Base-by-base conservation (phyloP, 2,888 invertebrate species). In the Thalpophila matura region DNA sequence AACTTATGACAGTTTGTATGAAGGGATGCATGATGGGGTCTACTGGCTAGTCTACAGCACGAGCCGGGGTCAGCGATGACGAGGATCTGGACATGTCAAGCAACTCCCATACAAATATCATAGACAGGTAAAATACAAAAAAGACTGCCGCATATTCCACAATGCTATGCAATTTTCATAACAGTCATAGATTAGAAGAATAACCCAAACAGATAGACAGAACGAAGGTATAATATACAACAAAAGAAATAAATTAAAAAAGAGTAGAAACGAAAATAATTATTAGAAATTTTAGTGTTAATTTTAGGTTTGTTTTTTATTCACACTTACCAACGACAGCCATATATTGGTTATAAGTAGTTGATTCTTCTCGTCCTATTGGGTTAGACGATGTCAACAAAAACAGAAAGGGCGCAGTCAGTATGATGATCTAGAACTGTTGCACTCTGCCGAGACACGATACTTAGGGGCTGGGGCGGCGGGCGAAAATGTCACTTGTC, bases 361-460 rank as follows among this genome's bases (percentile, higher is more conserved):
- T 97, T 98, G 98, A 96, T 98, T 98, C 97, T 98, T 98, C 97
- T 98, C 98, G 97, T 98, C 98, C 98, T 98, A 97, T 96, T 93
- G 94, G 94, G 96, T 96, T 96, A 96, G 94, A 95, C 92, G 94
- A 92, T 93, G 95, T 94, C 96, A 96, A 96, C 96, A 96, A 96
- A 96, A 96, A 96, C 96, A 96, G 96, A 96, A 95, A 94, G 94
- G 93, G 86, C 94, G 93, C 92, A 95, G 92, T 95, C 94, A 95
- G 94, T 95, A 92, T 87, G 89, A 89, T 91, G 83, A 89, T 91
- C 91, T 92, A 94, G 86, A 74, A 88, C 88, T 87, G 84, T 86
- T 86, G 84, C 89, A 90, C 90, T 90, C 88, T 88, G 88, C 85
- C 82, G 89, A 82, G 84, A 87, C 89, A 88, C 88, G 85, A 84